A percentile compares a stretch with the other conserved stretches of the same genome.
phyloP scores from a whole-genome alignment of 2,797 vertebrate species.

The Eulemur mongoz region DNA sequence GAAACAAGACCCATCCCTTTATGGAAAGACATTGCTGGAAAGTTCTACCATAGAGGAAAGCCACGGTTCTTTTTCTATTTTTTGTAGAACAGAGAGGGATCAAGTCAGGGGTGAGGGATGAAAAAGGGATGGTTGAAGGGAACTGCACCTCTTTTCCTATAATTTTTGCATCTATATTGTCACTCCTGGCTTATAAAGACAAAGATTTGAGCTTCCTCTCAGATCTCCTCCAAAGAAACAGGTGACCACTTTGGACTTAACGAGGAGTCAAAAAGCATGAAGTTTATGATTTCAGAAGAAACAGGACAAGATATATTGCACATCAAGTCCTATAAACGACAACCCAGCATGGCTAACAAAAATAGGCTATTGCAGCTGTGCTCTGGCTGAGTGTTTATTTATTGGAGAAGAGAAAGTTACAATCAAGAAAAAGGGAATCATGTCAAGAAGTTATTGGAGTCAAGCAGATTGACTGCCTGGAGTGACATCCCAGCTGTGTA shows the following conservation, averaged over 20 bases:
- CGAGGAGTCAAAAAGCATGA: neutral
- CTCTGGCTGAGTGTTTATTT: conserved; percentile 33
- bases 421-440: neutral
- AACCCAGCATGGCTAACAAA: neutral
- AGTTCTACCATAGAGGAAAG: conserved; percentile 50
- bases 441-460: conserved; percentile 38
- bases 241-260: neutral
- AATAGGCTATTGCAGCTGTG: neutral
- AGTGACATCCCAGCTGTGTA: neutral
- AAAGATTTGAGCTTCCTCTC: neutral
- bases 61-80: conserved; percentile 5
- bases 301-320: neutral
- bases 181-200: neutral
- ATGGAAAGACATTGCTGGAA: conserved; percentile 69
- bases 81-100: neutral
- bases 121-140: neutral
- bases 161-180: neutral
- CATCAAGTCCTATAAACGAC: neutral
- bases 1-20: conserved; percentile 71
- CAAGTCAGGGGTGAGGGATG: neutral
- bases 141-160: neutral
- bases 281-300: conserved; percentile 33
- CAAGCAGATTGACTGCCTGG: conserved; percentile 11
- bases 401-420: conserved; percentile 33
- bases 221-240: neutral